Evolutionary conservation across 2,113 vertebrate species (phyloP).

Genomic region (Ptilonorhynchus violaceus): DNA sequence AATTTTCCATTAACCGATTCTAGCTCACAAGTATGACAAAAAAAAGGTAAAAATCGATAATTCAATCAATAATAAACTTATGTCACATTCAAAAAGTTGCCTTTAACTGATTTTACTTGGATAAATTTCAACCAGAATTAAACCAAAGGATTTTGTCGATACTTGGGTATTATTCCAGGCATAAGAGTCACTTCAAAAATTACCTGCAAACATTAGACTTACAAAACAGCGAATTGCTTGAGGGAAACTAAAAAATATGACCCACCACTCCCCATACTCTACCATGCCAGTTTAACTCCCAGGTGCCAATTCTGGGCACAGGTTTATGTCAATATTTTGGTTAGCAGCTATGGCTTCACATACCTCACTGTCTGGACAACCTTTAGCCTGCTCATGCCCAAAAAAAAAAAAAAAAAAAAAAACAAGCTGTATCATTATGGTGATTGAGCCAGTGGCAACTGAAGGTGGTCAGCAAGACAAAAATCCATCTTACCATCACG

Average conservation of each 20-base stretch:
- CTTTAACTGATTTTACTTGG: background rate
- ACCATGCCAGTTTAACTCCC: background rate
- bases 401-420: rapidly evolving
- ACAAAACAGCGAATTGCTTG: background rate
- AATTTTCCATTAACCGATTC: background rate
- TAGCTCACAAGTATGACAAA: background rate
- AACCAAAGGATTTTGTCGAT: background rate
- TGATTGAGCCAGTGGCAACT: background rate
- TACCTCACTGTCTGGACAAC: background rate
- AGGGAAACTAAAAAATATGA: background rate
- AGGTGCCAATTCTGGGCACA: background rate
- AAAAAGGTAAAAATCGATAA: background rate
- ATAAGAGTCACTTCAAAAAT: background rate
- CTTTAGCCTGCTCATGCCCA: background rate
- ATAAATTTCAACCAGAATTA: background rate
- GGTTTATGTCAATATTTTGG: background rate
- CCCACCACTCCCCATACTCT: rapidly evolving
- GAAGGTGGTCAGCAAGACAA: background rate
- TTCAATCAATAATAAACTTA: background rate
- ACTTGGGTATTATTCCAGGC: background rate
- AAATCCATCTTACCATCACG: background rate
- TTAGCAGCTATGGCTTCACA: background rate
- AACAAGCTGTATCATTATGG: too few relatives aligned
- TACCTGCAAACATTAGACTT: background rate
- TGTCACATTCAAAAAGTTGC: background rate